phyloP scores from a whole-genome alignment of 2,888 invertebrate genomes.

The Eueremaeus valkanovi region DNA sequence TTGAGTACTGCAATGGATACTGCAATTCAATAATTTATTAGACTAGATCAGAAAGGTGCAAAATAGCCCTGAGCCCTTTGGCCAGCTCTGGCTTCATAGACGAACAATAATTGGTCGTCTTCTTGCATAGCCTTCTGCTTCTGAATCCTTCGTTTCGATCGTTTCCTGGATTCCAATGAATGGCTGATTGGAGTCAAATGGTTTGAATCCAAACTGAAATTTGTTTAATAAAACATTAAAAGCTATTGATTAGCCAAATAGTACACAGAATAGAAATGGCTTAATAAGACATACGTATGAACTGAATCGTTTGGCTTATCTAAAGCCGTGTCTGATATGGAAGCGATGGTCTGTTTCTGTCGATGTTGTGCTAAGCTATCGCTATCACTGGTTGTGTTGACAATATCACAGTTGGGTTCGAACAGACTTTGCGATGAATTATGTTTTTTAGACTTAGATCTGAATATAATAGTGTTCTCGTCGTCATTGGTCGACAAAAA shows the following conservation, averaged over 20 bases:
- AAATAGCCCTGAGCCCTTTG: too few species aligned
- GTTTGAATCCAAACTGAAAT: not conserved
- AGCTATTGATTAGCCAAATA: too few species aligned
- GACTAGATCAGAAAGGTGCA: too few species aligned
- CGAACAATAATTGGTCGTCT: not conserved
- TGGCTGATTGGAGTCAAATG: not conserved
- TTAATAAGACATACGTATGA: too few species aligned
- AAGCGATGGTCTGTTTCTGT: conserved; percentile 22
- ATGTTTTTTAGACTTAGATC: not conserved
- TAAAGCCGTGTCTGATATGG: conserved; percentile 14
- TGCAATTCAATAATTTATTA: too few species aligned
- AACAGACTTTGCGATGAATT: conserved; percentile 23
- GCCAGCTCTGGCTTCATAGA: too few species aligned
- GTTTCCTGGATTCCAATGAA: not conserved
- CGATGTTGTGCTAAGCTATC: not conserved
- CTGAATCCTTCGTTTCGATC: conserved; percentile 7
- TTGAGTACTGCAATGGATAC: too few species aligned
- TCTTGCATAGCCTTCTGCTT: conserved; percentile 30
- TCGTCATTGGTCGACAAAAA: conserved; percentile 23
- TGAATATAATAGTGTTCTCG: conserved; percentile 10
- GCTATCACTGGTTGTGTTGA: conserved; percentile 12
- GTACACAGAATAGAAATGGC: too few species aligned
- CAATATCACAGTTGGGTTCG: conserved; percentile 8
- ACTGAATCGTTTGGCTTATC: not conserved
- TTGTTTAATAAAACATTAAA: too few species aligned